Conservation (phyloP, 2,888 invertebrate genomes). For the Limnephilus auricula region DNA sequence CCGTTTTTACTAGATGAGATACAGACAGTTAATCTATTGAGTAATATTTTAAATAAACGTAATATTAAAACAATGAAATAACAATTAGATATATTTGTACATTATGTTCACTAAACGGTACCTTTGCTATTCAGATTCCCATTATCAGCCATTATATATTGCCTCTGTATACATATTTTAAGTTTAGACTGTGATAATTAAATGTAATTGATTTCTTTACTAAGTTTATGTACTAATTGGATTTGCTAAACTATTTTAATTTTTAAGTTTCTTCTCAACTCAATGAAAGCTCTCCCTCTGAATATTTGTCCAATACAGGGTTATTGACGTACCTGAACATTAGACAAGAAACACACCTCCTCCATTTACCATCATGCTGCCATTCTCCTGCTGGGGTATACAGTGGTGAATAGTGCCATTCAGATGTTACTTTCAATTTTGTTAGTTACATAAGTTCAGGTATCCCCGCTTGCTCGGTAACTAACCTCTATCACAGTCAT, state of each 20-base stretch:
- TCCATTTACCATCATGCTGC: not conserved
- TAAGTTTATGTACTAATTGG: conserved; percentile 51
- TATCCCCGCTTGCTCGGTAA: not conserved
- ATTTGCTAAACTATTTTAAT: conserved; percentile 35
- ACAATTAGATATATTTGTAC: not conserved
- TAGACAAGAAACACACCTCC: not conserved
- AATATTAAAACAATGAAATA: not conserved
- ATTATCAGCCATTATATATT: conserved; percentile 64
- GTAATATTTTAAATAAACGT: not conserved
- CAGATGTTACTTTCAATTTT: conserved; percentile 2
- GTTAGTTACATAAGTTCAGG: not conserved
- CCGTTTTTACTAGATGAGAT: not conserved
- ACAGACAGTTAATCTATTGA: not conserved
- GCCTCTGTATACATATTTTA: conserved; percentile 70
- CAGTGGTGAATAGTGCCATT: conserved; percentile 17
- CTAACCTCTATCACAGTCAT: not conserved
- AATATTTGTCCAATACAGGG: not conserved
- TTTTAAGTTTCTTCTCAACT: conserved; percentile 20
- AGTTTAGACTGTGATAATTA: conserved; percentile 78
- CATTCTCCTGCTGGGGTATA: not conserved
- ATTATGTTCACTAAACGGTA: conserved; percentile 9
- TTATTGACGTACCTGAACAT: not conserved
- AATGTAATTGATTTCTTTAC: conserved; percentile 68
- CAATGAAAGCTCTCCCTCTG: conserved; percentile 3
- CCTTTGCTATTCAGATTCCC: not conserved